Percentiles rank a stretch among this genome's conserved stretches.
Evolutionary conservation across 2,888 invertebrate genomes (phyloP).

Genomic region (Lithophane semibrunnea): DNA sequence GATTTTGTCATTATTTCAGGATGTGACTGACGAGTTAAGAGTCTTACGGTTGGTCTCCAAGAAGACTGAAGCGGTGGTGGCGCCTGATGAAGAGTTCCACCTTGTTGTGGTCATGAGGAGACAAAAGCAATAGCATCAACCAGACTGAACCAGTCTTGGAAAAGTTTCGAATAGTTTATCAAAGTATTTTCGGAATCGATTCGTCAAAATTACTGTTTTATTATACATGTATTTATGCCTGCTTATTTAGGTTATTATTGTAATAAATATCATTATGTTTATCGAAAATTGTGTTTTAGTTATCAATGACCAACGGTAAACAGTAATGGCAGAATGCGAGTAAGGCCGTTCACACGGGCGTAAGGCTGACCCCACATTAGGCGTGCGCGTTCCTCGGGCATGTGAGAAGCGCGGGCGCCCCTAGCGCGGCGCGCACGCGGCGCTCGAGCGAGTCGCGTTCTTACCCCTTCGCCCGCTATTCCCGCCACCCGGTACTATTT

Average conservation of each 20-base stretch:
- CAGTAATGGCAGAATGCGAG: neutral
- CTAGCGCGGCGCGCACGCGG: no score
- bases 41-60: slow-evolving; percentile 84
- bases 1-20: slow-evolving; percentile 71
- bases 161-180: neutral
- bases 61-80: slow-evolving; percentile 87
- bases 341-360: neutral
- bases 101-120: slow-evolving; percentile 86
- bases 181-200: neutral
- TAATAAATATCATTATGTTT: slow-evolving; percentile 10
- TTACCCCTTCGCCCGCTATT: no score
- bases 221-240: neutral
- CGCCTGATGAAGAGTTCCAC: slow-evolving; percentile 84
- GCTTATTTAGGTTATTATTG: neutral
- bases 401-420: no score
- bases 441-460: no score
- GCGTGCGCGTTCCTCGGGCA: no score
- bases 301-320: neutral
- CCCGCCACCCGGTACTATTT: no score
- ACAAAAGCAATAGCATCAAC: slow-evolving; percentile 14
- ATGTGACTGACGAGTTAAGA: slow-evolving; percentile 83
- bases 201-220: neutral
- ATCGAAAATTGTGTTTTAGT: neutral
- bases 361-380: neutral
- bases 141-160: neutral